Percentiles rank a stretch among this genome's conserved stretches.
Conservation (phyloP, 2,888 invertebrate species). For the Acrobasis suavella region DNA sequence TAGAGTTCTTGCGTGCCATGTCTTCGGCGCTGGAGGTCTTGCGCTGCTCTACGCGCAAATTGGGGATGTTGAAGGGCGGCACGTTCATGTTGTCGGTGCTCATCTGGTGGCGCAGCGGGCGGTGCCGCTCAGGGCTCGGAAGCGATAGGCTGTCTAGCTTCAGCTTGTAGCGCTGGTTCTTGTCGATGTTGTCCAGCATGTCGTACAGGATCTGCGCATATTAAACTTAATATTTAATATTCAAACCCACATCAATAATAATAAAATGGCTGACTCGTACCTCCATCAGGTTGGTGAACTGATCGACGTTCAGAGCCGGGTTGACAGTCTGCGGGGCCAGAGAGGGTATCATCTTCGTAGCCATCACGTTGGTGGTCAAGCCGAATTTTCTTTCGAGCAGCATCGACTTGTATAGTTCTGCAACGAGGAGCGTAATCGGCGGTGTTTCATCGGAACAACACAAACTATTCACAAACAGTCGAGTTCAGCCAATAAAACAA, state of each 20-base stretch:
- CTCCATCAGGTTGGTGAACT: slow-evolving; percentile 69
- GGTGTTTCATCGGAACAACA: slow-evolving; percentile 9
- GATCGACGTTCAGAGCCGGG: slow-evolving; percentile 79
- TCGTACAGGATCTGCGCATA: slow-evolving; percentile 88
- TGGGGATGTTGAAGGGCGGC: slow-evolving; percentile 94
- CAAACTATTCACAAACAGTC: slow-evolving; percentile 9
- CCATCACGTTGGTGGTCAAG: slow-evolving; percentile 94
- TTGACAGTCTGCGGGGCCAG: slow-evolving; percentile 96
- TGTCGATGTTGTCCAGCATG: slow-evolving; percentile 95
- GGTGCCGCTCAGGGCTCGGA: slow-evolving; percentile 89
- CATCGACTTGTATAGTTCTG: slow-evolving; percentile 96
- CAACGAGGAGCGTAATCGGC: slow-evolving; percentile 41
- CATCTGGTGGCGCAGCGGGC: slow-evolving; percentile 89
- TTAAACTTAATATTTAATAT: not conserved
- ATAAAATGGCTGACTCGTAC: slow-evolving; percentile 39
- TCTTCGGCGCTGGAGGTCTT: slow-evolving; percentile 96
- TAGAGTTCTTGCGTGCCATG: slow-evolving; percentile 94
- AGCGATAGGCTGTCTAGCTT: slow-evolving; percentile 90
- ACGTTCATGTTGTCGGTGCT: slow-evolving; percentile 94
- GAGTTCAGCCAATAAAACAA: slow-evolving; percentile 15
- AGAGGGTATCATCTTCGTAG: slow-evolving; percentile 95
- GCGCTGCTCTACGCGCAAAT: slow-evolving; percentile 91
- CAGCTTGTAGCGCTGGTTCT: slow-evolving; percentile 93
- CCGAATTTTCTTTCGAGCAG: slow-evolving; percentile 95
- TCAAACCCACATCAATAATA: not conserved